Conservation (phyloP, 2,888 invertebrate species). For the Drosophila paucipuncta region DNA sequence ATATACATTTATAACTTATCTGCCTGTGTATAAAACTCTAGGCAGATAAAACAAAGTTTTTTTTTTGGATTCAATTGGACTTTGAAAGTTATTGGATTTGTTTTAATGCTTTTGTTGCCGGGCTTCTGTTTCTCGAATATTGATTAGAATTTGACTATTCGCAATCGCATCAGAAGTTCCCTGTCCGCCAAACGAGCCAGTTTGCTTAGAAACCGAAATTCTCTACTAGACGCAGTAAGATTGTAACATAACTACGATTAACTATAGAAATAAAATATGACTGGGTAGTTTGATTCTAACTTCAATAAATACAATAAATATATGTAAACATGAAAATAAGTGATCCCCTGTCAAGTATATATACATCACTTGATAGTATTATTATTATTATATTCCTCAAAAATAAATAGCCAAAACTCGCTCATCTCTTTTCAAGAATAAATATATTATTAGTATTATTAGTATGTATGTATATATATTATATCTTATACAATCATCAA, state of each 20-base stretch:
- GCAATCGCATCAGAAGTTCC: slow-evolving; percentile 18
- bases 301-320: not conserved
- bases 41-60: not conserved
- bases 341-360: not conserved
- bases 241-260: not conserved
- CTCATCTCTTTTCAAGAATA: not conserved
- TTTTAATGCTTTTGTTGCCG: not conserved
- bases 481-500: not conserved
- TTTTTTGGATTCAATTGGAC: not conserved
- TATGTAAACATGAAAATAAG: not conserved
- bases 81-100: not conserved
- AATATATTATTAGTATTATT: not conserved
- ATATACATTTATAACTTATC: slow-evolving; percentile 28
- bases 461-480: not conserved
- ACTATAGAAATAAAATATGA: no score
- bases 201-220: slow-evolving; percentile 12
- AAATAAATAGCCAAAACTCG: not conserved
- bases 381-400: no score
- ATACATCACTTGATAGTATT: not conserved
- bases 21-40: not conserved
- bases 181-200: slow-evolving; percentile 17
- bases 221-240: not conserved
- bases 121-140: slow-evolving; percentile 2
- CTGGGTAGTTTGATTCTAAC: no score
- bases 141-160: slow-evolving; percentile 24